These are phyloP conservation scores for Cuniculus paca DNA, from an alignment of 2,797 vertebrate genomes.

Conservation along the genomic window DNA sequence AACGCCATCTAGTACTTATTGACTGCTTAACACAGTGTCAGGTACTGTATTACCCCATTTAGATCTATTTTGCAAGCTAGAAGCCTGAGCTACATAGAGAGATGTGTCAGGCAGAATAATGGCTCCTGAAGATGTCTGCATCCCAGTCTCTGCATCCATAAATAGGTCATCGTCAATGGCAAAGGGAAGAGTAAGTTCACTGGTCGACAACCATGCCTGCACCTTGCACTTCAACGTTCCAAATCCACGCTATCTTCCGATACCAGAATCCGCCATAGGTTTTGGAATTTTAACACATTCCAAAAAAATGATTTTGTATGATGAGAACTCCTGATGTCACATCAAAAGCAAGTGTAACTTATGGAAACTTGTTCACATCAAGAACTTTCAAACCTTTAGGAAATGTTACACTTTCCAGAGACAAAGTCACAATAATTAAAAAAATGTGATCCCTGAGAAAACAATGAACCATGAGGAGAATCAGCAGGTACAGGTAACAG, in stretches of 20 bases:
- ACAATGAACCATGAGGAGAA: background rate
- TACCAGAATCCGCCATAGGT: background rate
- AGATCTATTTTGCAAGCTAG: background rate
- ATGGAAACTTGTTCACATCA: background rate
- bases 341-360: background rate
- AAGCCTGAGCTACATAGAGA: background rate
- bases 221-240: background rate
- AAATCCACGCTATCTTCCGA: background rate
- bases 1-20: background rate
- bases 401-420: background rate
- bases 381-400: background rate
- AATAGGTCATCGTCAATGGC: background rate
- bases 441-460: background rate
- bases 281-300: background rate
- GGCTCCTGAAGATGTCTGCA: background rate
- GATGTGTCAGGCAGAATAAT: background rate
- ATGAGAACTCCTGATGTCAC: background rate
- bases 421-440: background rate
- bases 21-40: background rate
- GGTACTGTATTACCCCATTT: background rate
- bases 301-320: background rate
- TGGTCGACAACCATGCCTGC: background rate
- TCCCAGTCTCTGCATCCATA: background rate
- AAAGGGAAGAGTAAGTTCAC: background rate
- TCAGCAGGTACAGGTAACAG: background rate